Evolutionary conservation across 2,888 invertebrate species (phyloP).

Genomic region (Bimastos eiseni): DNA sequence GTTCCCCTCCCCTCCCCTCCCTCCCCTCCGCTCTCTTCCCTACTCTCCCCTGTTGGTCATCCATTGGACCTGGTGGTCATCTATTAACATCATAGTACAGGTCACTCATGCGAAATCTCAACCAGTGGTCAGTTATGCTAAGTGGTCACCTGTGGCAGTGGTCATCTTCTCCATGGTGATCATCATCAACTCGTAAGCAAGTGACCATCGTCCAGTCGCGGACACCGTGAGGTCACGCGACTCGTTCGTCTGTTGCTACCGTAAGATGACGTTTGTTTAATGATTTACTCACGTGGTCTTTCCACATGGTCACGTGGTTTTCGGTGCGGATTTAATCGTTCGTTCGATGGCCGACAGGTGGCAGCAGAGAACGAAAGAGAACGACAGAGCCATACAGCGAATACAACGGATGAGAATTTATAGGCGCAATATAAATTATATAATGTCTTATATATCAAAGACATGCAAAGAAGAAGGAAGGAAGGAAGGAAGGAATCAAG

Average conservation of each 20-base stretch:
- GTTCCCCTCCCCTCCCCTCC: neutral
- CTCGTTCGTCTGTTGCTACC: neutral
- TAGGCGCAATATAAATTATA: neutral
- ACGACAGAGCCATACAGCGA: too few relatives aligned
- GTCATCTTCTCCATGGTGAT: neutral
- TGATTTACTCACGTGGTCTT: neutral
- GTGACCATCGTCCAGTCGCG: neutral
- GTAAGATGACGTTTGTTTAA: too few relatives aligned
- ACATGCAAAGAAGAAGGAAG: neutral
- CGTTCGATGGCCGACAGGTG: neutral
- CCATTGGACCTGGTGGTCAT: neutral
- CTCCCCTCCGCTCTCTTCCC: too few relatives aligned
- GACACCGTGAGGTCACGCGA: neutral
- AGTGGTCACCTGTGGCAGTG: neutral
- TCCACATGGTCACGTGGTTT: neutral
- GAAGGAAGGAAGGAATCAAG: neutral
- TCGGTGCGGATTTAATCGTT: neutral
- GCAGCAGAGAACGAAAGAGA: neutral
- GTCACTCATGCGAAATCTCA: too few relatives aligned
- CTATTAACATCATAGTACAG: too few relatives aligned
- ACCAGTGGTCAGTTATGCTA: neutral
- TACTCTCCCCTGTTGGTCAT: neutral
- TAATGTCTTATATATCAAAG: neutral
- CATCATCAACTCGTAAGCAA: neutral
- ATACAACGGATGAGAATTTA: neutral